Evolutionary conservation across 2,888 invertebrate species (phyloP).

Genomic region (Chalcosyrphus nemorum): DNA sequence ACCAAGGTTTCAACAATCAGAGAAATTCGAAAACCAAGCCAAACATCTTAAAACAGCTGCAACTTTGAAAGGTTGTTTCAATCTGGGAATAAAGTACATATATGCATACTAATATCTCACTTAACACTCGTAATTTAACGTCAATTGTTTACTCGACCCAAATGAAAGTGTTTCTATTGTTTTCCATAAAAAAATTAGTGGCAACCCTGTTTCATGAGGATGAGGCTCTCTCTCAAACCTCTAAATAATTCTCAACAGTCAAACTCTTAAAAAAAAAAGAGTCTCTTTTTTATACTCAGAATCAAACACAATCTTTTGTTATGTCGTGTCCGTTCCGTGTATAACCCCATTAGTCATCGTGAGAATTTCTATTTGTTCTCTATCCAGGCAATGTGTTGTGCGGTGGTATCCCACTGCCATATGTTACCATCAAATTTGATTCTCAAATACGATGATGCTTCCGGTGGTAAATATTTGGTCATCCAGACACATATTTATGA

Average conservation of each 20-base stretch:
- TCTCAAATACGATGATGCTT: slow-evolving; percentile 42
- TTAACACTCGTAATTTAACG: too few species aligned
- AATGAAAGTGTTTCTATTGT: too few species aligned
- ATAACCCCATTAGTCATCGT: slow-evolving; percentile 42
- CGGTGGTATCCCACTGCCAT: slow-evolving; percentile 28
- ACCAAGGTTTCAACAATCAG: too few species aligned
- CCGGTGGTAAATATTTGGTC: slow-evolving; percentile 63
- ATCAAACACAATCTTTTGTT: slow-evolving; percentile 16
- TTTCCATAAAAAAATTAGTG: background rate
- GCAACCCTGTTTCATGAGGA: background rate
- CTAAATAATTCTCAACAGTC: background rate
- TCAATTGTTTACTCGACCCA: too few species aligned
- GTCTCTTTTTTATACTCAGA: background rate
- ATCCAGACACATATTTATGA: slow-evolving; percentile 15
- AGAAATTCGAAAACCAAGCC: too few species aligned
- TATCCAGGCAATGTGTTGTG: background rate
- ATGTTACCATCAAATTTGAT: slow-evolving; percentile 25
- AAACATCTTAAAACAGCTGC: too few species aligned
- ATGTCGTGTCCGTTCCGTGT: background rate
- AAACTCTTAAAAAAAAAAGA: slow-evolving; percentile 18
- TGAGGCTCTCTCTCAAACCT: slow-evolving; percentile 6
- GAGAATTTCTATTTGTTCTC: slow-evolving; percentile 26
- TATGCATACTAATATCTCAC: too few species aligned
- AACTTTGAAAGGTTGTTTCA: too few species aligned
- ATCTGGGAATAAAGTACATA: too few species aligned